phyloP scores from a whole-genome alignment of 1,140 invertebrate species.

The Parasteatoda tepidariorum region DNA sequence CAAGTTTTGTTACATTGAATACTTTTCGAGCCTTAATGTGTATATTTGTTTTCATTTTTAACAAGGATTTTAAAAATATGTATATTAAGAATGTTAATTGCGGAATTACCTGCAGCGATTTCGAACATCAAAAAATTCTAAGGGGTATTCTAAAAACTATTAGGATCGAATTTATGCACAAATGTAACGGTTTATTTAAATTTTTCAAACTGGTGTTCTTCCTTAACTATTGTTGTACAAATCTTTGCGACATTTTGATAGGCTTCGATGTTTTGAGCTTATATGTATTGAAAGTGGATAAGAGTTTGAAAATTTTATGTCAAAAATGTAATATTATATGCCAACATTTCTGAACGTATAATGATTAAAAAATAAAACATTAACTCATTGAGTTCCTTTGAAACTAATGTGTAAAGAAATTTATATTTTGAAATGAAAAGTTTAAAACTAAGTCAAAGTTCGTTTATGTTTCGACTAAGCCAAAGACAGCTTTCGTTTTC shows the following conservation, averaged over 20 bases:
- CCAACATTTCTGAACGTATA: not conserved
- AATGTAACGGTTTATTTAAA: too few relatives aligned
- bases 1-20: too few relatives aligned
- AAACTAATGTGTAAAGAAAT: not conserved
- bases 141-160: too few relatives aligned
- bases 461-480: not conserved
- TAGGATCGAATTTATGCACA: too few relatives aligned
- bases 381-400: not conserved
- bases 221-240: not conserved
- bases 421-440: not conserved
- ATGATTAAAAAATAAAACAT: not conserved
- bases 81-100: too few relatives aligned
- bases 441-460: not conserved
- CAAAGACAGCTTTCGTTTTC: conserved; percentile 29
- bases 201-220: too few relatives aligned
- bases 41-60: too few relatives aligned
- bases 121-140: too few relatives aligned
- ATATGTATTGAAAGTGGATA: not conserved
- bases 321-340: not conserved
- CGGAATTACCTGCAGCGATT: too few relatives aligned
- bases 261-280: not conserved
- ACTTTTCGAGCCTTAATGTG: too few relatives aligned
- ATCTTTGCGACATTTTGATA: not conserved
- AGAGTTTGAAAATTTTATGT: not conserved
- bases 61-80: too few relatives aligned